Evolutionary conservation across 2,888 invertebrate genomes (phyloP), one percentile per base, ranked within the genome.

Genomic region (Alentia gelatinosa): DNA sequence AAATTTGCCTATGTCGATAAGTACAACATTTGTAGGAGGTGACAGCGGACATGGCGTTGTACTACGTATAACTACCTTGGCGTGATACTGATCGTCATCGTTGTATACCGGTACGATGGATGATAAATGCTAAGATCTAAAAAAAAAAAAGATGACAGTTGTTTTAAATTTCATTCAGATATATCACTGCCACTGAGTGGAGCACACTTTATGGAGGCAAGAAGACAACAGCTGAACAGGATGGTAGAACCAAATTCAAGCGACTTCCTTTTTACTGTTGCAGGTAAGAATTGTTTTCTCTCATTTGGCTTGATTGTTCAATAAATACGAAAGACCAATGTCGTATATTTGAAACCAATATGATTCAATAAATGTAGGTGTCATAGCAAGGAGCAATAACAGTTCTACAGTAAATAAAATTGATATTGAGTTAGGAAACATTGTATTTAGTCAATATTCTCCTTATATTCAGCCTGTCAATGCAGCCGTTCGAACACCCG

Each of bases 261-360:
- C 97, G 99, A 90, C 97, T 99, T 12, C 99, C 99, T 0, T 99
- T 97, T 95, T 98, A 98, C 95, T 98, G 98, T 95, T 99, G 99
- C 96, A 98, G 96, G 95, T 96, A 39, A 74, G 35, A 74, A 26
- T 9, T 15, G 12, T 74, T 74, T 7, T n/a, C n/a, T 79, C 5
- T 37, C 79, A 47, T 63, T 63, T 47, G 23, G 26, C 5, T n/a
- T 26, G 9, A 39, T n/a, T 39, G 26, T 39, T 79, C 19, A n/a
- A 15, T 90, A 40, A 90, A n/a, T 39, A 30, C 37, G 75, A 50
- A 83, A 68, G 39, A 92, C 39, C 79, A 79, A 79, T n/a, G n/a
- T n/a, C n/a, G n/a, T n/a, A n/a, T n/a, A n/a, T n/a, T n/a, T n/a
- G n/a, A n/a, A n/a, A n/a, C n/a, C n/a, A n/a, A n/a, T n/a, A n/a